These are phyloP conservation scores for Phortica variegata DNA, from an alignment of 1,140 invertebrate species.

Conservation along the genomic window DNA sequence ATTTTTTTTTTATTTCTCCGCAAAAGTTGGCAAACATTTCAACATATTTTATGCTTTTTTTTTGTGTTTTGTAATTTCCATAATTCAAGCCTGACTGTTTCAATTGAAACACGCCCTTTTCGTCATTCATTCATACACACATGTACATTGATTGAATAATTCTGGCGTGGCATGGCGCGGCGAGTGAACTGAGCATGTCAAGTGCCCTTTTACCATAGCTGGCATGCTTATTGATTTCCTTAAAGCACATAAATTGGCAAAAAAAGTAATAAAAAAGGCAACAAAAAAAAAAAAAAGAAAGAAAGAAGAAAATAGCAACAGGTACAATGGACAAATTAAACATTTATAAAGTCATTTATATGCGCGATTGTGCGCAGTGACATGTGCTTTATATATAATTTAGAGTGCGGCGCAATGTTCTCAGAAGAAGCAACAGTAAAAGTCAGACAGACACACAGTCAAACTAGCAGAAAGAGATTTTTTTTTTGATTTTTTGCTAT, in stretches of 20 bases:
- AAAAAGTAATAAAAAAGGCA: too few species aligned
- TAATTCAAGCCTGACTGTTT: conserved; percentile 22
- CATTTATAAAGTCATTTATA: conserved; percentile 37
- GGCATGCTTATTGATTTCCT: conserved; percentile 10
- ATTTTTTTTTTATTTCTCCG: too few species aligned
- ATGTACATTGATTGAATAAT: conserved; percentile 3
- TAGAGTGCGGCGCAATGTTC: conserved; percentile 27
- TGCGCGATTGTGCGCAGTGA: conserved; percentile 44
- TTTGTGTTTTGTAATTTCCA: conserved; percentile 35
- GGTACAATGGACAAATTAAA: not conserved
- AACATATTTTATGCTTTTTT: too few species aligned
- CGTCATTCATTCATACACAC: not conserved
- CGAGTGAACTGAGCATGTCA: too few species aligned
- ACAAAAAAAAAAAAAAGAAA: too few species aligned
- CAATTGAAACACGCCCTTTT: not conserved
- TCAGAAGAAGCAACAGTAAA: too few species aligned
- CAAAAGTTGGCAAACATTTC: too few species aligned
- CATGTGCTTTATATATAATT: conserved; percentile 57
- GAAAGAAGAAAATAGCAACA: too few species aligned
- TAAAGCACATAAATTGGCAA: conserved; percentile 29
- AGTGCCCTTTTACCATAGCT: conserved; percentile 26
- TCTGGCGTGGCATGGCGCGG: not conserved
- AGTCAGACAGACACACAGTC: too few species aligned
- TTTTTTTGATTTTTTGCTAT: too few species aligned
- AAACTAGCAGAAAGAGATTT: too few species aligned